Evolutionary conservation across 1,140 invertebrate genomes (phyloP).

Genomic region (Solenopsis invicta): DNA sequence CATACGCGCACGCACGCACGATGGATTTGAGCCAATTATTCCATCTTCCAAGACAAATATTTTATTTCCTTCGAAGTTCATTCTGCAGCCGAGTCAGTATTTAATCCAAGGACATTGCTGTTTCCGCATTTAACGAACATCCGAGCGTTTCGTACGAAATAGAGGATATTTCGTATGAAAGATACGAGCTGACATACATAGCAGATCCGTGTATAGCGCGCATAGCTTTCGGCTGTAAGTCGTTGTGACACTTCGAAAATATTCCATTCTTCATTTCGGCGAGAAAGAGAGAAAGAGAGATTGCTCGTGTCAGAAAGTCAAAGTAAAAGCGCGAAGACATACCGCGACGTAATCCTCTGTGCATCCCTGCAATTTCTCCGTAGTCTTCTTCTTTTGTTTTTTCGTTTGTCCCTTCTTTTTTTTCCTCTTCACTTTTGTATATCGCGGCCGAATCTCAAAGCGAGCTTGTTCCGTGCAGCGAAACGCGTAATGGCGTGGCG

Average conservation of each 20-base stretch:
- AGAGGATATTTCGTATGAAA: neutral
- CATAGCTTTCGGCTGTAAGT: neutral
- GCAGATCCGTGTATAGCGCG: neutral
- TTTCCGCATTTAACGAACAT: neutral
- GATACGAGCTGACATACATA: neutral
- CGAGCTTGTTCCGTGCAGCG: slow-evolving; percentile 12
- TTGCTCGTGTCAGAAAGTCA: slow-evolving; percentile 40
- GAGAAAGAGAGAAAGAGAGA: slow-evolving; percentile 10
- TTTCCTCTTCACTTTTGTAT: slow-evolving; percentile 27
- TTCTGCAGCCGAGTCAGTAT: neutral
- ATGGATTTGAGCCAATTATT: neutral
- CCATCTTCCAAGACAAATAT: slow-evolving; percentile 9
- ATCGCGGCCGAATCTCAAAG: slow-evolving; percentile 49
- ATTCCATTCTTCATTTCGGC: slow-evolving; percentile 42
- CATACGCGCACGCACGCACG: no score
- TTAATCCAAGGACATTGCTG: neutral
- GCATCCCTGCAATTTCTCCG: slow-evolving; percentile 39
- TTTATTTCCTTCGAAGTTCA: neutral
- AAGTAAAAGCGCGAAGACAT: slow-evolving; percentile 43
- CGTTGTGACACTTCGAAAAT: slow-evolving; percentile 32
- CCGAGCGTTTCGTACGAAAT: slow-evolving; percentile 8
- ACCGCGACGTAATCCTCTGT: slow-evolving; percentile 7
- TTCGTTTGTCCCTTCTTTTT: slow-evolving; percentile 10
- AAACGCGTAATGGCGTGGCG: slow-evolving; percentile 15
- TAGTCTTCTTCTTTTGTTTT: slow-evolving; percentile 10